Evolutionary conservation across 2,888 invertebrate genomes (phyloP).

Genomic region (Agapostemon virescens): DNA sequence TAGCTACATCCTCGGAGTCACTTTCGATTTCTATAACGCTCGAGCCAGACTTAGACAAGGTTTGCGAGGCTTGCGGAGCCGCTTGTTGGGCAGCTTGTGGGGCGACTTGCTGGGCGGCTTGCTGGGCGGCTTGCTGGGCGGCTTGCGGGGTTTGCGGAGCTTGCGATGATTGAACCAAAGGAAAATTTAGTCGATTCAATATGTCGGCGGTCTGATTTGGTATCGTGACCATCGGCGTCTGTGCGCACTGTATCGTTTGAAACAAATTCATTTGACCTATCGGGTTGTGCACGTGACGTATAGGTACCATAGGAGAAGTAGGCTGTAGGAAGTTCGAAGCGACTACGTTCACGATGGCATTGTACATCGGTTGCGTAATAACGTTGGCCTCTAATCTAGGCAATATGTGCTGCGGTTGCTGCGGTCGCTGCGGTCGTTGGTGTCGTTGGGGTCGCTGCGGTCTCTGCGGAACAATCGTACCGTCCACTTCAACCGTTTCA

Average conservation of each 20-base stretch:
- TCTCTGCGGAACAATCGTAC: background rate
- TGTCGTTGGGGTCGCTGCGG: no score
- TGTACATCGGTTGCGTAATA: slow-evolving; percentile 24
- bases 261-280: slow-evolving; percentile 26
- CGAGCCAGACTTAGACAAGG: background rate
- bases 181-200: slow-evolving; percentile 23
- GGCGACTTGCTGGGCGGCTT: no score
- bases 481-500: slow-evolving; percentile 50
- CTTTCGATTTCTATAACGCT: slow-evolving; percentile 65
- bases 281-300: background rate
- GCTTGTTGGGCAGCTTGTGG: no score
- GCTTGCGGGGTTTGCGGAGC: no score
- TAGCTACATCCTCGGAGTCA: slow-evolving; percentile 57
- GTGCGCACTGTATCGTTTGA: slow-evolving; percentile 10
- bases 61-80: slow-evolving; percentile 13
- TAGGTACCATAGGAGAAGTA: slow-evolving; percentile 4
- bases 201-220: slow-evolving; percentile 44
- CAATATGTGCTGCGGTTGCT: background rate
- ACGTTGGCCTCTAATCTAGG: slow-evolving; percentile 13
- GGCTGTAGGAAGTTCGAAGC: slow-evolving; percentile 39
- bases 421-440: no score
- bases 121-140: no score
- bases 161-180: slow-evolving; percentile 21
- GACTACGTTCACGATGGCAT: slow-evolving; percentile 38
- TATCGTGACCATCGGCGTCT: slow-evolving; percentile 62